Conservation (phyloP, 2,888 invertebrate genomes). For the Apamea sordens region DNA sequence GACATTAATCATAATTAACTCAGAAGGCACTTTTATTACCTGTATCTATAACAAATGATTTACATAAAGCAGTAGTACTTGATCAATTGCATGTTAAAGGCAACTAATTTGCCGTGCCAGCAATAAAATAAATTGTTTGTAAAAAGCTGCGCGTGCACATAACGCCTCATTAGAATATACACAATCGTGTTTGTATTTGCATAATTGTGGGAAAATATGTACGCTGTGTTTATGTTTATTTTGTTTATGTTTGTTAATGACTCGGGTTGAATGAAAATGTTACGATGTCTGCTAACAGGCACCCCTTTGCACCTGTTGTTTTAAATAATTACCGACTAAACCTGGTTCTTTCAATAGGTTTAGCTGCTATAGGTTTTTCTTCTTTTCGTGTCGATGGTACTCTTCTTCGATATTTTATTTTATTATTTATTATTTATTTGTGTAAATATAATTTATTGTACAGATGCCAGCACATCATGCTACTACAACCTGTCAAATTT, state of each 20-base stretch:
- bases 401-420: too few species aligned
- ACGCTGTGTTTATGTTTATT: neutral
- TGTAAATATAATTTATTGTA: too few species aligned
- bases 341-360: too few species aligned
- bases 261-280: constrained; percentile 6
- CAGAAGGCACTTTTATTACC: constrained; percentile 11
- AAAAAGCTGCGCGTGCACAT: constrained; percentile 49
- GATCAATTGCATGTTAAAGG: constrained; percentile 47
- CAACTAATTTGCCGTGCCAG: constrained; percentile 32
- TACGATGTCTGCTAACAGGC: neutral
- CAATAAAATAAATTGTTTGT: constrained; percentile 47
- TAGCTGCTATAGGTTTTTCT: too few species aligned
- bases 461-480: too few species aligned
- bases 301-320: neutral
- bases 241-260: constrained; percentile 13
- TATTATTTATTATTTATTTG: too few species aligned
- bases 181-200: constrained; percentile 58
- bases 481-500: too few species aligned
- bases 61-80: constrained; percentile 41
- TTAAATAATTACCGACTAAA: neutral
- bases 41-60: constrained; percentile 28
- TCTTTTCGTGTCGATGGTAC: too few species aligned
- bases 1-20: constrained; percentile 40
- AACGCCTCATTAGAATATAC: constrained; percentile 56
- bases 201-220: constrained; percentile 56